A percentile compares a stretch with the other conserved stretches of the same genome.
phyloP scores from a whole-genome alignment of 1,140 invertebrate species.

The Nephotettix cincticeps region DNA sequence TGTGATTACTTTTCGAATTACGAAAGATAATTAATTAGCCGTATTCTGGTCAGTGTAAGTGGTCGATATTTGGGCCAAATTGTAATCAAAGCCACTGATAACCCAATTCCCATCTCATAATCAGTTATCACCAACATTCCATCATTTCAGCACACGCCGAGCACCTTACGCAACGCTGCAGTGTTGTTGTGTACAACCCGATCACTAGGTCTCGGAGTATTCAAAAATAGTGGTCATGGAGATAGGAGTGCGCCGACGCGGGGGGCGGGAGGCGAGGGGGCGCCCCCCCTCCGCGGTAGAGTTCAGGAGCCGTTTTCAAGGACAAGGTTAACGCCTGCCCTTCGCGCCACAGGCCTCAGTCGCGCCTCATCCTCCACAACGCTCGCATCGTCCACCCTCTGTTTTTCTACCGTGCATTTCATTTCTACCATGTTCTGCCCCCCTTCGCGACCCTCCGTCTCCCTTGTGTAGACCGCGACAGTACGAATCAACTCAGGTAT shows the following conservation, averaged over 20 bases:
- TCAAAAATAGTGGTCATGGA: conserved; percentile 5
- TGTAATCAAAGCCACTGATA: too few relatives aligned
- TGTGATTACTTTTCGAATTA: too few relatives aligned
- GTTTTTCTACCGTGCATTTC: neutral
- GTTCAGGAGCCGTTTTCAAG: conserved; percentile 32
- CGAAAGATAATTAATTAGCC: too few relatives aligned
- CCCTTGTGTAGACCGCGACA: neutral
- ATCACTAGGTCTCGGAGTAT: conserved; percentile 12
- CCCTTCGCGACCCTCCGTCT: neutral
- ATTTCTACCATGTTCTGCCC: neutral
- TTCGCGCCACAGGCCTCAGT: conserved; percentile 18
- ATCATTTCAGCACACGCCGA: too few relatives aligned
- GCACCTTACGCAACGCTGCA: too few relatives aligned
- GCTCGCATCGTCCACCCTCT: neutral
- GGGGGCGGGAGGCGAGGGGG: neutral
- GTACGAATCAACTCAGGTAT: neutral
- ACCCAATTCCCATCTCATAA: too few relatives aligned
- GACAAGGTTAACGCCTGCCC: conserved; percentile 29
- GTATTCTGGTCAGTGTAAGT: too few relatives aligned
- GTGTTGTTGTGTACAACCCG: neutral
- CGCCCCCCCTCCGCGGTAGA: conserved; percentile 10
- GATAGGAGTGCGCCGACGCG: neutral
- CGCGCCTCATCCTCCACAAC: neutral
- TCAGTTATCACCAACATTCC: too few relatives aligned
- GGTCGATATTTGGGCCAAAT: too few relatives aligned